Base-by-base conservation (phyloP, 2,888 invertebrate genomes). In the Poecilus cupreus region DNA sequence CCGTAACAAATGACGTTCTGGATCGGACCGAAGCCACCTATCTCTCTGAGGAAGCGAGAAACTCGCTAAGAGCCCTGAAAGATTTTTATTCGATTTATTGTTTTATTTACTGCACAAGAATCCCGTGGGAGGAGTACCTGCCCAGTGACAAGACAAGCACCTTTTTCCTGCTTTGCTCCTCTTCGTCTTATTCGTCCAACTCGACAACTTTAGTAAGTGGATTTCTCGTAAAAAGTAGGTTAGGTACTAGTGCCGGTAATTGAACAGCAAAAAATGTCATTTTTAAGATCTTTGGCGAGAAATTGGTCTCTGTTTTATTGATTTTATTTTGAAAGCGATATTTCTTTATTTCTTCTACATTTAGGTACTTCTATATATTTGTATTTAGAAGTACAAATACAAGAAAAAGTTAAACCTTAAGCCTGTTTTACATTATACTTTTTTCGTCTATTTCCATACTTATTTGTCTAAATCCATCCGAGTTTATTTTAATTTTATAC, bases 51-150 rank as follows among this genome's bases (percentile, higher is more conserved):
- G 46, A 46, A 46, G n/a, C 46, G 32, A 32, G 32, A 32, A 32
- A 32, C 32, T 32, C 32, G 24, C 72, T 46, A 72, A 68, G 37
- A 68, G 39, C 16, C 32, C n/a, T 6, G 39, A 64, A 22, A 60
- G 64, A 77, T 43, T 77, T 74, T 77, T 77, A 77, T 77, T 77
- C 43, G 64, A 60, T 77, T 77, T 77, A 77, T 77, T 77, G 77
- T 77, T 77, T 77, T 77, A 77, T 77, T 60, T 64, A 77, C 24
- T 60, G 77, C 64, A 37, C 43, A 22, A 4, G 57, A 77, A 77
- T 77, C 77, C 60, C 77, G 16, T 13, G 49, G 75, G 77, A 77
- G 64, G 43, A 51, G 51, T 76, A 57, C 76, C 54, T 37, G 76
- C 8, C 16, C 32, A 13, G 51, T 57, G 60, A 60, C 68, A 39